phyloP scores from a whole-genome alignment of 2,113 vertebrate species.

The Siniperca chuatsi region DNA sequence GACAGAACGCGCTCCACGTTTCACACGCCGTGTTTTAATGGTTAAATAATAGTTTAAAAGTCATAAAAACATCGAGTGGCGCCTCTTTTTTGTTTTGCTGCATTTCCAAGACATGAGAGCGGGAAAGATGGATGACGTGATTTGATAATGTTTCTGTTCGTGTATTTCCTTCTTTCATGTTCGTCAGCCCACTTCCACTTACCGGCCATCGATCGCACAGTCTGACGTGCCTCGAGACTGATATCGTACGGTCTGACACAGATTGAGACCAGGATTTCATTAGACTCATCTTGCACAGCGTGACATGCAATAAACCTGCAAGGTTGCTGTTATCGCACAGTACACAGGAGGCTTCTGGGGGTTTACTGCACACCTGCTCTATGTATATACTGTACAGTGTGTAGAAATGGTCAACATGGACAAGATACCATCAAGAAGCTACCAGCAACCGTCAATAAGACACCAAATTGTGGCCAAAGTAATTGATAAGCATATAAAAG shows the following conservation, averaged over 20 bases:
- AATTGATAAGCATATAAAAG: too few relatives aligned
- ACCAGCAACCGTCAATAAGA: neutral
- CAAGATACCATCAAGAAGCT: too few relatives aligned
- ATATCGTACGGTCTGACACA: neutral
- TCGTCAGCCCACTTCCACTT: neutral
- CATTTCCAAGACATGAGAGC: neutral
- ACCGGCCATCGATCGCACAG: neutral
- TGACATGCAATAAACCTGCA: neutral
- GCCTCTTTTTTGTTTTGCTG: neutral
- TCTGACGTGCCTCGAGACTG: neutral
- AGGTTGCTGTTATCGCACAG: too few relatives aligned
- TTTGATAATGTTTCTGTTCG: neutral
- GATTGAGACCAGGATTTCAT: neutral
- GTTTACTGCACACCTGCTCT: neutral
- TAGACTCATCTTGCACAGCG: too few relatives aligned
- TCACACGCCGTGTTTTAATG: too few relatives aligned
- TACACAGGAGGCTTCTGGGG: too few relatives aligned
- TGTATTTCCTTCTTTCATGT: neutral
- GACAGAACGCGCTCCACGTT: too few relatives aligned
- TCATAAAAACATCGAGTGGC: neutral
- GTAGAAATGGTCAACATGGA: too few relatives aligned
- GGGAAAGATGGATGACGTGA: too few relatives aligned
- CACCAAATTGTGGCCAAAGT: too few relatives aligned
- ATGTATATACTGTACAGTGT: neutral
- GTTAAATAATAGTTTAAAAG: neutral